These are phyloP conservation scores for Virgularia gustaviana DNA, from an alignment of 92 coral and sea anemone genomes.

Conservation along the genomic window DNA sequence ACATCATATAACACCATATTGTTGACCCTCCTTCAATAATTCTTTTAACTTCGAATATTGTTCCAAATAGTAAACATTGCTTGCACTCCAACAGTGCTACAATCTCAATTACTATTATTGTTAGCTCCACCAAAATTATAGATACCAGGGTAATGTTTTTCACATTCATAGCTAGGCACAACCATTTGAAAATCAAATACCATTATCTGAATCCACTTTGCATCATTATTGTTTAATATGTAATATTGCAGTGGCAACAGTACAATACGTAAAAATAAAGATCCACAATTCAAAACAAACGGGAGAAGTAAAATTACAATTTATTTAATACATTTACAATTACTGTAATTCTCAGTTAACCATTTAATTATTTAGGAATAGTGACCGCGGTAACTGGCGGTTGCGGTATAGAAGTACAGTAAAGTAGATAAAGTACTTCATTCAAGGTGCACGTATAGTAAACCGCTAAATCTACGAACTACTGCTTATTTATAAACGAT, in stretches of 20 bases:
- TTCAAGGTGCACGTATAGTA: too few species aligned
- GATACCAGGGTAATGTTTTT: not conserved
- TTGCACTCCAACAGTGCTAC: slow-evolving; percentile 32
- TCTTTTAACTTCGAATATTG: slow-evolving; percentile 25
- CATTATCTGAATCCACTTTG: not conserved
- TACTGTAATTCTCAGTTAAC: too few species aligned
- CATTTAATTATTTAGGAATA: too few species aligned
- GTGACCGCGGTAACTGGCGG: too few species aligned
- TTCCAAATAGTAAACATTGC: slow-evolving; percentile 32
- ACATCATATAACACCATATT: slow-evolving; percentile 19
- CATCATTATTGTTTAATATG: not conserved
- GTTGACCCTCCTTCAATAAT: slow-evolving; percentile 21
- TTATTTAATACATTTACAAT: too few species aligned
- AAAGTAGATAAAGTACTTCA: too few species aligned
- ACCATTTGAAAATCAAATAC: not conserved
- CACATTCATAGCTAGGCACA: not conserved
- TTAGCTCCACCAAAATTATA: slow-evolving; percentile 14
- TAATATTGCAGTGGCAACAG: not conserved
- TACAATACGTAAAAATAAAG: not conserved
- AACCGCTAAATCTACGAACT: too few species aligned
- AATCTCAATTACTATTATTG: slow-evolving; percentile 1
- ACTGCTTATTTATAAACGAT: too few species aligned
- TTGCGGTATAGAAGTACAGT: too few species aligned
- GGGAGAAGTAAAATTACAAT: too few species aligned
- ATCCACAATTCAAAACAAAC: too few species aligned